These are phyloP conservation scores for Andrena bicolor DNA, from an alignment of 2,888 invertebrate species.

Conservation along the genomic window DNA sequence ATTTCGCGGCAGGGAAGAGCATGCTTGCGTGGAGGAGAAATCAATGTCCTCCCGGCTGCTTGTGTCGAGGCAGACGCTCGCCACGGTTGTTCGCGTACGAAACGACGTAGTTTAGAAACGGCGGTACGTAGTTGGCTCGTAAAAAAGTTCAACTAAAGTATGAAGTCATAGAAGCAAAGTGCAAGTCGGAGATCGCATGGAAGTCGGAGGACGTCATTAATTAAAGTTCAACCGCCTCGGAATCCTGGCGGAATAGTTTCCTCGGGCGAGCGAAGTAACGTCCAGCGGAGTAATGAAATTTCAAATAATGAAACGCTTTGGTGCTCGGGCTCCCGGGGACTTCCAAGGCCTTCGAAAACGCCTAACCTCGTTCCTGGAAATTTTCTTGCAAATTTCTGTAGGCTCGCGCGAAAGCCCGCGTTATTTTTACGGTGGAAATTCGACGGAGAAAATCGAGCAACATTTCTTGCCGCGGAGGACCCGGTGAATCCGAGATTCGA, in stretches of 20 bases:
- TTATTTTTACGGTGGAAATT: background rate
- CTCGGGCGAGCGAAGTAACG: background rate
- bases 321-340: background rate
- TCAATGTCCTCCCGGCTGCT: conserved; percentile 11
- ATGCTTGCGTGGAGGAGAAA: background rate
- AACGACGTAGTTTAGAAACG: background rate
- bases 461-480: background rate
- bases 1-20: background rate
- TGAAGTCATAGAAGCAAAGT: background rate
- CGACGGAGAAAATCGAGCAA: background rate
- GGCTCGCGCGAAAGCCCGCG: too few species aligned
- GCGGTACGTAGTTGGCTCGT: background rate
- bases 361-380: background rate
- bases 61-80: background rate
- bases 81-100: background rate
- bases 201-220: conserved; percentile 8
- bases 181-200: background rate
- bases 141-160: background rate
- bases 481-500: conserved; percentile 20
- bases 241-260: background rate
- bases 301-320: background rate
- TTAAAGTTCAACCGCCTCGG: conserved; percentile 16
- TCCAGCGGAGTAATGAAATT: background rate
- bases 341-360: background rate
- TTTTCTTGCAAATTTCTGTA: background rate